Evolutionary conservation across 2,113 vertebrate species (phyloP).

Genomic region (Epinephelus lanceolatus): DNA sequence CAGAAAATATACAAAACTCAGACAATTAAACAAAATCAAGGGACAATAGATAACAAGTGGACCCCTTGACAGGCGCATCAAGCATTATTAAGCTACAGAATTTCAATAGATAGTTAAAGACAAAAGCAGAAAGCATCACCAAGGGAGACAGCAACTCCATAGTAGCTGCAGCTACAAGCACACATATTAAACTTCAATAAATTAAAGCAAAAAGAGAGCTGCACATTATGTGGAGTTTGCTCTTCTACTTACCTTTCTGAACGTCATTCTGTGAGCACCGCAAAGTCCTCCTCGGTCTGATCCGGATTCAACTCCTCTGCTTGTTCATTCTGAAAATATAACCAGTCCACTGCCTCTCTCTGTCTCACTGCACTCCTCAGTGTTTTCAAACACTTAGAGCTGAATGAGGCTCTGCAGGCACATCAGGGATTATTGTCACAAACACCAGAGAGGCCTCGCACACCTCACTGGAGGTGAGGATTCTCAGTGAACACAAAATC

Average conservation of each 20-base stretch:
- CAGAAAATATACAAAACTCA: neutral
- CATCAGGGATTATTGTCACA: neutral
- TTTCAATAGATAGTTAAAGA: neutral
- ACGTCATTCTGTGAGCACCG: neutral
- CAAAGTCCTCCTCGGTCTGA: neutral
- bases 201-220: too few relatives aligned
- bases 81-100: neutral
- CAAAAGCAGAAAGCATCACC: neutral
- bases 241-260: neutral
- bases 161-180: neutral
- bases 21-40: neutral
- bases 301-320: neutral
- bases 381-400: neutral
- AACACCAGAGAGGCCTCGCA: neutral
- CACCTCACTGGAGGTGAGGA: too few relatives aligned
- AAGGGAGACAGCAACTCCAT: neutral
- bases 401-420: neutral
- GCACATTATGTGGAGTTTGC: neutral
- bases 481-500: neutral
- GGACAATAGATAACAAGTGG: neutral
- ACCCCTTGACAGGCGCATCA: too few relatives aligned
- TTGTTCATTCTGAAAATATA: neutral
- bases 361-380: neutral
- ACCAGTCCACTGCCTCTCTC: neutral
- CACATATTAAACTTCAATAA: too few relatives aligned